Percentiles rank a stretch among this genome's conserved stretches.
These are phyloP conservation scores for Hartigia nigra DNA, from an alignment of 2,888 invertebrate genomes.

Conservation along the genomic window DNA sequence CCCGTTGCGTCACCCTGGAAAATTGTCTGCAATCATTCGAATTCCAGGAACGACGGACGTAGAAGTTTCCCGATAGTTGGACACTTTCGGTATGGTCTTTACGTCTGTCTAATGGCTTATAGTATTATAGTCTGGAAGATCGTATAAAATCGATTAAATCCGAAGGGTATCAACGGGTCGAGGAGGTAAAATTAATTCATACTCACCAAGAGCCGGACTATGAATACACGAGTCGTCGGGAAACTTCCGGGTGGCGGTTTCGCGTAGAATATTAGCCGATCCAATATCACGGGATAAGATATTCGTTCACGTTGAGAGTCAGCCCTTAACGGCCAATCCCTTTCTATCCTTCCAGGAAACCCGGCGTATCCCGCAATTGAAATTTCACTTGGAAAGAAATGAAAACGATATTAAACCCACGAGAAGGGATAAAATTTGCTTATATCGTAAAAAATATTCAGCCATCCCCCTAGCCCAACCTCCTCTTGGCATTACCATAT, in stretches of 20 bases:
- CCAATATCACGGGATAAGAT: constrained; percentile 6
- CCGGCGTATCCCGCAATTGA: background rate
- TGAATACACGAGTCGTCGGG: constrained; percentile 29
- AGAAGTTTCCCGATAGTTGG: background rate
- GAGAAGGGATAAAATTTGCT: background rate
- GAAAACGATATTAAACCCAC: background rate
- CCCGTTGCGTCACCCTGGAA: background rate
- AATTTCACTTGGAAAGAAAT: background rate
- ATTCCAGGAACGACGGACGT: background rate
- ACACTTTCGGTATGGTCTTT: background rate
- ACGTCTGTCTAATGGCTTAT: background rate
- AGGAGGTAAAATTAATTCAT: constrained; percentile 41
- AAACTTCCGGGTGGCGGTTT: background rate
- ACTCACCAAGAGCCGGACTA: constrained; percentile 26
- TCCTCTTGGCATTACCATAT: background rate
- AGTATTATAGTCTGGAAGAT: background rate
- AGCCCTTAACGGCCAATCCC: background rate
- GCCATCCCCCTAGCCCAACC: too few relatives aligned
- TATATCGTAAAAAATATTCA: background rate
- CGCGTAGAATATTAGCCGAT: constrained; percentile 11
- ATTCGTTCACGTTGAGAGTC: background rate
- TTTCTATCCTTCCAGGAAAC: background rate
- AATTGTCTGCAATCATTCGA: background rate
- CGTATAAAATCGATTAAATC: background rate
- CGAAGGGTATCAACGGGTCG: background rate